A percentile compares a stretch with the other conserved stretches of the same genome.
phyloP scores from a whole-genome alignment of 2,113 vertebrate genomes.

The Embiotoca jacksoni region DNA sequence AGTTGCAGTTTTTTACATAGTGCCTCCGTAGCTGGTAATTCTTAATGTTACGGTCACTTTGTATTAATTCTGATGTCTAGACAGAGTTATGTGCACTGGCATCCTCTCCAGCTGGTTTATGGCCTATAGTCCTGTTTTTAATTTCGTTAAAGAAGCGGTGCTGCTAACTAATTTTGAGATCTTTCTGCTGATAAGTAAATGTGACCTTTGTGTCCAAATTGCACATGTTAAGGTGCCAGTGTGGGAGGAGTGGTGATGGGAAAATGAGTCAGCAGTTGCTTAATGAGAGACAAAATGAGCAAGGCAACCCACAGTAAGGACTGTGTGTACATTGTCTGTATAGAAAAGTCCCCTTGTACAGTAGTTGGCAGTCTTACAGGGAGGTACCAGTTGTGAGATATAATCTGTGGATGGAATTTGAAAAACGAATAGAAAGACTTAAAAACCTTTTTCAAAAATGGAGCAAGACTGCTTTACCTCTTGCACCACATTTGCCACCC shows the following conservation, averaged over 20 bases:
- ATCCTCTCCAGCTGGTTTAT: slow-evolving; percentile 50
- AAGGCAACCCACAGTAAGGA: background rate
- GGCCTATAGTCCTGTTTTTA: slow-evolving; percentile 33
- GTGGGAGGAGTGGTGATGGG: slow-evolving; percentile 29
- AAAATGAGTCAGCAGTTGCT: slow-evolving; percentile 34
- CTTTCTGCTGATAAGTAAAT: slow-evolving; percentile 42
- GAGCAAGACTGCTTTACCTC: slow-evolving; percentile 14
- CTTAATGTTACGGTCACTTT: slow-evolving; percentile 34
- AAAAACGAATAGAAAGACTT: background rate
- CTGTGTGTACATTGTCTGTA: background rate
- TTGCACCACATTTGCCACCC: slow-evolving; percentile 19
- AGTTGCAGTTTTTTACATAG: slow-evolving; percentile 14
- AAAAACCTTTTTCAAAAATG: slow-evolving; percentile 22
- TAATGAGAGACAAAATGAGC: slow-evolving; percentile 24
- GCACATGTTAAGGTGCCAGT: slow-evolving; percentile 24
- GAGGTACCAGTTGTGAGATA: slow-evolving; percentile 10
- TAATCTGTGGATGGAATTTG: background rate
- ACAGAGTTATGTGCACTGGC: slow-evolving; percentile 56
- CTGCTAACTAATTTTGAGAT: slow-evolving; percentile 1
- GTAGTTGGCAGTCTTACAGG: background rate
- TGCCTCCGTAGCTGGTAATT: slow-evolving; percentile 33
- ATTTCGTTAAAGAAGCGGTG: slow-evolving; percentile 11
- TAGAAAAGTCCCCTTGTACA: background rate
- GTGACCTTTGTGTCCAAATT: slow-evolving; percentile 70
- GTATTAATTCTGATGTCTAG: slow-evolving; percentile 64